Evolutionary conservation across 2,888 invertebrate species (phyloP), one percentile per base, ranked within the genome.

Genomic region (Apeira syringaria): DNA sequence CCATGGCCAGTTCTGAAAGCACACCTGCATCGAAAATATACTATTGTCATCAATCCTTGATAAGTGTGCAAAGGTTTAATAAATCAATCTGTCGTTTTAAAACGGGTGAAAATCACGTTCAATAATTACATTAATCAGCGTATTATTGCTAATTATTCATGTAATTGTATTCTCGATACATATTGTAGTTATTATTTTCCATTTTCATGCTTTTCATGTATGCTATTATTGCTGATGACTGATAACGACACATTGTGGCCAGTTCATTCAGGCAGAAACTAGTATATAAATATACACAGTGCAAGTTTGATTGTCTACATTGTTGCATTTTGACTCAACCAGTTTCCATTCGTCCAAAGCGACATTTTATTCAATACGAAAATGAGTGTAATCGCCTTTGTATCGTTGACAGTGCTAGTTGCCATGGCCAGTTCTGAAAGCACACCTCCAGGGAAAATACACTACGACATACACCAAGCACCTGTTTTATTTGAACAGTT

Each of bases 401-500:
- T 13, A 9, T 24, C 18, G 12, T 9, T 43, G 33, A 33, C 26
- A 1, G 10, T 38, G 11, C 9, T 44, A 31, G 39, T 32, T 11
- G 37, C 17, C 30, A 42, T 37, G 41, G 33, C 34, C 0, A 34
- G 29, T 18, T 27, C 32, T 1, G 1, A 25, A 20, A 9, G 22
- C n/a, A 3, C 4, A 20, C n/a, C 8, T 8, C 30, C 18, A 56
- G 44, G 4, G 5, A 30, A 30, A 35, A 1, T 1, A 6, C 3
- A 27, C 22, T 67, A 65, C 49, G 55, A 69, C 10, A 2, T 65
- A 2, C 25, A 18, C 0, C 47, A 68, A 1, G 64, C 63, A 0
- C 49, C 49, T 2, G 15, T 42, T 17, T 25, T 70, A 2, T 73
- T 69, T 12, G 62, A 65, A 11, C 46, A 64, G n/a, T 71, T 64